Base-by-base conservation (phyloP, 2,797 vertebrate genomes). In the Smutsia gigantea region DNA sequence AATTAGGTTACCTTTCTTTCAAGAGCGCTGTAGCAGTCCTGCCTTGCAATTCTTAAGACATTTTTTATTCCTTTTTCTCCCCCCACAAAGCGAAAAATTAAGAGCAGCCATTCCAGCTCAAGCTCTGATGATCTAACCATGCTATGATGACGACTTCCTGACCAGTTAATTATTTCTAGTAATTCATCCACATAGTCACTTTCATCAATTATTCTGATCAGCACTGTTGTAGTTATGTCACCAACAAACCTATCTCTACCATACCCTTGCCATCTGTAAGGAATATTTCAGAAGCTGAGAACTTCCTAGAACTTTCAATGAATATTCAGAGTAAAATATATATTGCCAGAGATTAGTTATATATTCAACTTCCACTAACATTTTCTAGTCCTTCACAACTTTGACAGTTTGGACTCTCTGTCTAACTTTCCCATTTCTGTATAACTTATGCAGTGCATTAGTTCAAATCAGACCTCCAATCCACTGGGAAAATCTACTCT, bases 11-110 rank as follows among this genome's bases (percentile, higher is more conserved):
- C 17, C 15, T 29, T 53, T 29, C 23, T 46, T 88, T 69, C 53
- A 37, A 77, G 49, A 87, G 15, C 68, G 42, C 46, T 59, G 21
- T 6, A 61, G 15, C n/a, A 69, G 27, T 93, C 81, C 18, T 59
- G 29, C n/a, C 49, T 55, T 68, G 25, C 13, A 85, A 69, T 93
- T 87, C 25, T 51, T 27, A 9, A 39, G 42, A 2, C 19, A 25
- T 37, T 78, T 78, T 88, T 68, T 49, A 77, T 34, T 68, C 18
- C 7, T 51, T 37, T 85, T 86, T 85, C 64, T 83, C n/a, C 31
- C 15, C 14, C 37, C 94, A 95, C 94, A 92, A 66, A 61, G 63
- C 90, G 81, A 94, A 57, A 92, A 79, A 53, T 68, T 90, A 81
- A 93, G 57, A 90, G 85, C 9, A 74, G 37, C 10, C 29, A 83